phyloP scores from a whole-genome alignment of 1,140 invertebrate genomes.

The Solen grandis region DNA sequence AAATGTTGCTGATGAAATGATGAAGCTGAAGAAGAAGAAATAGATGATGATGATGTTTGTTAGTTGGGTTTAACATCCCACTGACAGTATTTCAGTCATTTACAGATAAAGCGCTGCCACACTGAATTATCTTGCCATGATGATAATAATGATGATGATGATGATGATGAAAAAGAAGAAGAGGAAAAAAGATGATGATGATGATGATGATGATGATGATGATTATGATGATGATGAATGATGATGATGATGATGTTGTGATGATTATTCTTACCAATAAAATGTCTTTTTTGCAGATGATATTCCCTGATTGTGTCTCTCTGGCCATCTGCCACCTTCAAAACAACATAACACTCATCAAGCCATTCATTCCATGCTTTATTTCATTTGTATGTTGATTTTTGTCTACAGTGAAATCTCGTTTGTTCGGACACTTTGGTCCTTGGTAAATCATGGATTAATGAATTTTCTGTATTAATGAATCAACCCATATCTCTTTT shows the following conservation, averaged over 20 bases:
- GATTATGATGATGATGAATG: not conserved
- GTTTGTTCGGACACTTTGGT: too few relatives aligned
- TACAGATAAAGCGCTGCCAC: too few relatives aligned
- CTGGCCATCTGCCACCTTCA: constrained; percentile 89
- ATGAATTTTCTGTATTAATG: too few relatives aligned
- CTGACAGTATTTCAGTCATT: too few relatives aligned
- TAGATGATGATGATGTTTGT: not conserved
- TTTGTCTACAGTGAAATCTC: too few relatives aligned
- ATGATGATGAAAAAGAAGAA: too few relatives aligned
- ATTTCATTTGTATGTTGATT: constrained; percentile 62
- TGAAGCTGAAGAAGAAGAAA: not conserved
- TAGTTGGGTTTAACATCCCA: too few relatives aligned
- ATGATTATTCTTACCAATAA: constrained; percentile 87
- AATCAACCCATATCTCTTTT: too few relatives aligned
- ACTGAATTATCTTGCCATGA: too few relatives aligned
- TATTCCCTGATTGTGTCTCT: constrained; percentile 89
- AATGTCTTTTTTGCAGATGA: constrained; percentile 93
- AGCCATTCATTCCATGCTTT: not conserved
- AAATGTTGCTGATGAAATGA: not conserved
- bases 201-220: not conserved
- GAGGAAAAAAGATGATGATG: too few relatives aligned
- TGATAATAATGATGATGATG: too few relatives aligned
- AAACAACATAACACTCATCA: constrained; percentile 21
- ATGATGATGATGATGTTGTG: not conserved
- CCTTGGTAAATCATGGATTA: too few relatives aligned